phyloP scores from a whole-genome alignment of 2,113 vertebrate species.

The Crotophaga sulcirostris region DNA sequence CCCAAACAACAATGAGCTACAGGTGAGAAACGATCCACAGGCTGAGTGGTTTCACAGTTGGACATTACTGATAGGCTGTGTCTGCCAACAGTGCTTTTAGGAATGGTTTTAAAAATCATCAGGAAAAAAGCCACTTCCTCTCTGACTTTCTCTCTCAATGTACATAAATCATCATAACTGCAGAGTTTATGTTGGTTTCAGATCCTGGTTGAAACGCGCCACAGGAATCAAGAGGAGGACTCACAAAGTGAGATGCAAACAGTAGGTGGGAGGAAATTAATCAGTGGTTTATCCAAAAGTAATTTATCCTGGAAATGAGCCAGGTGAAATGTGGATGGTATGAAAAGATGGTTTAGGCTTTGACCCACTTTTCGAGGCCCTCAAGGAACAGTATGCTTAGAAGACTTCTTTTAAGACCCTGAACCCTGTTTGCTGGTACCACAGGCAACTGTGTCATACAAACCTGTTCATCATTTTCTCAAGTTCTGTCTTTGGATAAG shows the following conservation, averaged over 20 bases:
- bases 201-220: neutral
- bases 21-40: neutral
- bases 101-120: neutral
- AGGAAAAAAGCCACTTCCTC: neutral
- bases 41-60: neutral
- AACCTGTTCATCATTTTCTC: neutral
- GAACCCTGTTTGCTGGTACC: neutral
- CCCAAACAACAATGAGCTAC: neutral
- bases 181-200: neutral
- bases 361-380: neutral
- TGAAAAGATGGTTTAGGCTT: neutral
- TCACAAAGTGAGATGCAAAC: neutral
- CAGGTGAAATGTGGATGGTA: neutral
- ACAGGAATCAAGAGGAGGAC: neutral
- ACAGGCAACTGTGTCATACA: neutral
- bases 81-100: conserved; percentile 25
- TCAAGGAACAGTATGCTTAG: neutral
- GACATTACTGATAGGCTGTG: neutral
- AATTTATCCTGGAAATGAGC: neutral
- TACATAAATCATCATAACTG: neutral
- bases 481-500: neutral
- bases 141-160: neutral
- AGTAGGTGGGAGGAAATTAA: neutral
- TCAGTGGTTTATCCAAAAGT: neutral
- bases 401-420: neutral